Evolutionary conservation across 2,113 vertebrate genomes (phyloP).

Genomic region (Gnathonemus longibarbis): DNA sequence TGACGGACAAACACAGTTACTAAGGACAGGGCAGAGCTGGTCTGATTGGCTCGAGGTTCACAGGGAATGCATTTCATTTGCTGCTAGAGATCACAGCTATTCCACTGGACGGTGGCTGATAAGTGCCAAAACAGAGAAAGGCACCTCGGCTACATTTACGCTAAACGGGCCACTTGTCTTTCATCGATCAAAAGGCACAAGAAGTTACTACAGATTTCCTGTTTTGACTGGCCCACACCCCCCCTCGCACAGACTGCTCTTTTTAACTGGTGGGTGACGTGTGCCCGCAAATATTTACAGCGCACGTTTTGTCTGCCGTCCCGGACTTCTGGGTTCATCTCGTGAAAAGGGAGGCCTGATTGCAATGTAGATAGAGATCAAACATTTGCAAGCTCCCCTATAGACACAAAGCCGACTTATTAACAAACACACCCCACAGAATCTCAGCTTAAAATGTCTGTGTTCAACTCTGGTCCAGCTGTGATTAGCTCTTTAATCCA

Average conservation of each 20-base stretch:
- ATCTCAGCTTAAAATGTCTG: not conserved
- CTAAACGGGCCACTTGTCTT: not conserved
- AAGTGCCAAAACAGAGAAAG: not conserved
- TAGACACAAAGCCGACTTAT: not conserved
- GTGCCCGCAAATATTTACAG: conserved; percentile 46
- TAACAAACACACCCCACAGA: not conserved
- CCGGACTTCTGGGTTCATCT: not conserved
- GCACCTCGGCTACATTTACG: not conserved
- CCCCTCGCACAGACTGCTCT: conserved; percentile 33
- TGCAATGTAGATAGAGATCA: not conserved
- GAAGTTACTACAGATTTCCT: conserved; percentile 63
- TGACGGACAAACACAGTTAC: not conserved
- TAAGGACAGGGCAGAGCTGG: not conserved
- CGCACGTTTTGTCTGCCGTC: conserved; percentile 50
- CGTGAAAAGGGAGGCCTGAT: conserved; percentile 13
- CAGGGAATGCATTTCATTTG: not conserved
- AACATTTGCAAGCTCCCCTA: not conserved
- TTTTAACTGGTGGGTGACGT: conserved; percentile 27
- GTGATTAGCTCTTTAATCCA: not conserved
- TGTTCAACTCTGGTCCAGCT: not conserved
- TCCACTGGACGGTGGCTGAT: not conserved
- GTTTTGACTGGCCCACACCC: conserved; percentile 63
- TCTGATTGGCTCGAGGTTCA: not conserved
- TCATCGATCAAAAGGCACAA: conserved; percentile 19
- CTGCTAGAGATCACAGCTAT: not conserved